Conservation (phyloP, 2,888 invertebrate species). For the Diaphora mendica region DNA sequence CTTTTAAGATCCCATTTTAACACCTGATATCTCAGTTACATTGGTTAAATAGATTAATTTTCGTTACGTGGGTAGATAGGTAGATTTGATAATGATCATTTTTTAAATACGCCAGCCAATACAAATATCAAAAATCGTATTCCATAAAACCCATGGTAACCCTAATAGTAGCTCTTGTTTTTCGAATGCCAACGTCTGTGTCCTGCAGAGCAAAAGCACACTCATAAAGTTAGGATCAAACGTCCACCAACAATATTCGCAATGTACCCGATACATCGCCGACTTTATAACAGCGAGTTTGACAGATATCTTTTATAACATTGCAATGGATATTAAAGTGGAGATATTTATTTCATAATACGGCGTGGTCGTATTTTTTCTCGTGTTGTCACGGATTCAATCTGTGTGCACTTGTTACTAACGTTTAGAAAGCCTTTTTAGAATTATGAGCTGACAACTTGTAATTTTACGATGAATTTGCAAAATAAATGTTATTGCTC, state of each 20-base stretch:
- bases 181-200: conserved; percentile 65
- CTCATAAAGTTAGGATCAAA: conserved; percentile 61
- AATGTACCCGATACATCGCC: conserved; percentile 30
- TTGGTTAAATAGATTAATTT: neutral
- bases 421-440: conserved; percentile 31
- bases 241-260: conserved; percentile 31
- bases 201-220: conserved; percentile 71
- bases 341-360: conserved; percentile 21
- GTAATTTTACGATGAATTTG: conserved; percentile 5
- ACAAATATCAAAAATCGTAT: neutral
- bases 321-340: conserved; percentile 32
- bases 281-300: conserved; percentile 19
- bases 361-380: conserved; percentile 35
- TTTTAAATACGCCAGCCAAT: neutral
- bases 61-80: neutral
- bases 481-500: neutral
- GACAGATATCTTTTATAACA: conserved; percentile 4
- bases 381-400: conserved; percentile 31
- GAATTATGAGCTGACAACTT: conserved; percentile 14
- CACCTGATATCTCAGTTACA: neutral
- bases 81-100: neutral
- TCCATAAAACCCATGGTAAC: conserved; percentile 47
- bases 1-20: too few relatives aligned
- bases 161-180: conserved; percentile 71
- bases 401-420: conserved; percentile 41